Evolutionary conservation across 1,140 invertebrate species (phyloP).

Genomic region (Drosophila kurseongensis): DNA sequence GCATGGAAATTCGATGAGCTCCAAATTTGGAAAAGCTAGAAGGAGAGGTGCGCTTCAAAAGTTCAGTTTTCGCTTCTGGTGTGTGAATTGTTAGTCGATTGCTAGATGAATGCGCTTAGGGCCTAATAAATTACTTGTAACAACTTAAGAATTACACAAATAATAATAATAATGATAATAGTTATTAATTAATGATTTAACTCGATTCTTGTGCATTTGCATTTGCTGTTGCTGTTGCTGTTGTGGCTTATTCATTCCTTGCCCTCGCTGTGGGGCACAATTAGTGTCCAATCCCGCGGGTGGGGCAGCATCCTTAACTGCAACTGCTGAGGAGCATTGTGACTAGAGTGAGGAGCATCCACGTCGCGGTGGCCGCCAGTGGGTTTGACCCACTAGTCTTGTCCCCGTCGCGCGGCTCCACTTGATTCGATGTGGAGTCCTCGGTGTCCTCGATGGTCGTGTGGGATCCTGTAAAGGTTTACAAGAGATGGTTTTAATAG

Average conservation of each 20-base stretch:
- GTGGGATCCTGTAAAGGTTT: slow-evolving; percentile 42
- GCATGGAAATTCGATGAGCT: slow-evolving; percentile 57
- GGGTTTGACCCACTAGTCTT: slow-evolving; percentile 36
- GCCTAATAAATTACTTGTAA: slow-evolving; percentile 76
- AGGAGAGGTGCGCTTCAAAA: slow-evolving; percentile 25
- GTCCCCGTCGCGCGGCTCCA: slow-evolving; percentile 41
- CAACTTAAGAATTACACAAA: slow-evolving; percentile 79
- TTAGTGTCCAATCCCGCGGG: slow-evolving; percentile 39
- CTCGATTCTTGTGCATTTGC: slow-evolving; percentile 52
- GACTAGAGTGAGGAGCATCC: slow-evolving; percentile 77
- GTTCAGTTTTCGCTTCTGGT: slow-evolving; percentile 21
- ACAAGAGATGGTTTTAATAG: not conserved
- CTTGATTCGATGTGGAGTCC: slow-evolving; percentile 46
- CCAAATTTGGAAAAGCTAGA: slow-evolving; percentile 58
- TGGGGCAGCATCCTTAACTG: slow-evolving; percentile 68
- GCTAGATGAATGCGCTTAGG: slow-evolving; percentile 56
- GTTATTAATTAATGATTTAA: slow-evolving; percentile 66
- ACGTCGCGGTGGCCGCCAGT: slow-evolving; percentile 46
- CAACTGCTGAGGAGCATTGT: slow-evolving; percentile 73
- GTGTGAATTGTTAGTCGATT: slow-evolving; percentile 50
- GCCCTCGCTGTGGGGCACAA: slow-evolving; percentile 11
- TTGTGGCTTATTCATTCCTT: slow-evolving; percentile 7
- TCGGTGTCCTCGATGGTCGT: slow-evolving; percentile 39
- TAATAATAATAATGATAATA: slow-evolving; percentile 72
- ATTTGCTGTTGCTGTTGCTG: slow-evolving; percentile 9